Conservation (phyloP, 2,797 vertebrate genomes). For the Gallinago stenura region DNA sequence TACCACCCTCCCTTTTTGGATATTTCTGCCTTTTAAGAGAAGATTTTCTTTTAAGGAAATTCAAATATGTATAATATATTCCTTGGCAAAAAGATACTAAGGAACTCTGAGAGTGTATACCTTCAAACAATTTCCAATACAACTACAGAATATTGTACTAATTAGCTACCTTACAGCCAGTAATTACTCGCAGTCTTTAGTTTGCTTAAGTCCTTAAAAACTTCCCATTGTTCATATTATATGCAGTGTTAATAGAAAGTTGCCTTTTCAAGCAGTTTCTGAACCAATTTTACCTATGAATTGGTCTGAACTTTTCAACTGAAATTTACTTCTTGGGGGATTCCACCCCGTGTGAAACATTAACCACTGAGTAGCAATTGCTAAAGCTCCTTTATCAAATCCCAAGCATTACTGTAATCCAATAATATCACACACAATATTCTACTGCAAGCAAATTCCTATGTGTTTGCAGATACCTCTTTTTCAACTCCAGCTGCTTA, state of each 20-base stretch:
- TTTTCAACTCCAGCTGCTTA: background rate
- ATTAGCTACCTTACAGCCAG: background rate
- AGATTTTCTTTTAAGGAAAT: background rate
- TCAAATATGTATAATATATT: background rate
- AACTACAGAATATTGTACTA: background rate
- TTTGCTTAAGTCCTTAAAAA: background rate
- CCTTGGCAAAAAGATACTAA: background rate
- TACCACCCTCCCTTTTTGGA: background rate
- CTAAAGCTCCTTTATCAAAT: background rate
- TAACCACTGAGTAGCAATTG: background rate
- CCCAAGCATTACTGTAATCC: background rate
- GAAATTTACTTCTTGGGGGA: background rate
- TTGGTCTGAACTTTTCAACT: background rate
- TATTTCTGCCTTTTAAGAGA: background rate
- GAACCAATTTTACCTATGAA: background rate
- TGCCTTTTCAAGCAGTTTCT: background rate
- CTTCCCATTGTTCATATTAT: background rate
- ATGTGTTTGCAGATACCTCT: background rate
- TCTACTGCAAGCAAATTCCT: background rate
- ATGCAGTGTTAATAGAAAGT: background rate
- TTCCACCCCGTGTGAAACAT: background rate
- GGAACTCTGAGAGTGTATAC: background rate
- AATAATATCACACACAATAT: background rate
- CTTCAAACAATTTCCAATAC: background rate
- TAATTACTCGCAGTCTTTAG: background rate